Evolutionary conservation across 2,888 invertebrate genomes (phyloP), one percentile per base, ranked within the genome.

Genomic region (Tipula vernalis): DNA sequence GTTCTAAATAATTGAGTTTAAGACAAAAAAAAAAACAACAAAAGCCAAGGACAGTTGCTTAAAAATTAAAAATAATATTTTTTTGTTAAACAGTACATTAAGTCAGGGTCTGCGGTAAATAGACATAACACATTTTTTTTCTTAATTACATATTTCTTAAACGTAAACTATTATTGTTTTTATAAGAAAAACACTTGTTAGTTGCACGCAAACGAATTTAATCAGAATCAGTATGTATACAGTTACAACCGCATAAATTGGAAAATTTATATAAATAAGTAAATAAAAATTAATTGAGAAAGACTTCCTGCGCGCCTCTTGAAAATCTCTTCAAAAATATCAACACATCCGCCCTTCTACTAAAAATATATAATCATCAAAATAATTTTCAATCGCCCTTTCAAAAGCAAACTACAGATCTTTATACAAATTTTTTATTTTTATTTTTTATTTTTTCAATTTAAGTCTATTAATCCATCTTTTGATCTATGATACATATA

Each of bases 161-260:
- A n/a, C 51, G n/a, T 51, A 51, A 51, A 51, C 51, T 51, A n/a
- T 51, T 51, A 51, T 51, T 51, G 51, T 51, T 51, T 51, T 51
- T 51, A 51, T n/a, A 84, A n/a, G 41, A 84, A 84, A 84, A 84
- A 84, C 84, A 84, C 84, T 84, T 84, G 84, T 84, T 84, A 39
- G 39, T 84, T 84, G 84, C 84, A 84, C 84, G 84, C 84, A 36
- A 84, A 71, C 2, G 28, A 71, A 71, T 12, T 51, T 71, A 71
- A 71, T 71, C 10, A 15, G 28, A 28, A 28, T 28, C 28, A 28
- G 28, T 28, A 28, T 28, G 28, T 28, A 12, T 71, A 71, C 71
- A 71, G 28, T 28, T 18, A 71, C 28, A 71, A 71, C 10, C 51
- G 39, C 6, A n/a, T 51, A 15, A 51, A 51, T 5, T n/a, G 3